Base-by-base conservation (phyloP, 2,113 vertebrate species). In the Heliornis fulica region DNA sequence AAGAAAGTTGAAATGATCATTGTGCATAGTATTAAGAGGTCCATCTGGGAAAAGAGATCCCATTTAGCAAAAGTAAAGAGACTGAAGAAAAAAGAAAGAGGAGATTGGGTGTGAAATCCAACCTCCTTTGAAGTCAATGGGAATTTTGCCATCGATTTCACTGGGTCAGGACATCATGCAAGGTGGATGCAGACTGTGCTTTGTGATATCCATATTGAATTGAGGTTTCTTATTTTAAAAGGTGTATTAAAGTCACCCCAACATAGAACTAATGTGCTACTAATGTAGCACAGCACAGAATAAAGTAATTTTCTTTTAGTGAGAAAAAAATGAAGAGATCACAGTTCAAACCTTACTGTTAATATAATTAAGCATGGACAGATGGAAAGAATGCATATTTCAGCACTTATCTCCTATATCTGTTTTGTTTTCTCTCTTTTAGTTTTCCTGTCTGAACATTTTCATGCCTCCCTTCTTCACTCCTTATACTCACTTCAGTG, bases 61-160 rank as follows among this genome's bases (percentile, higher is more conserved):
- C 83, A 83, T 94, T 84, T 91, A 91, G 48, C 82, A 54, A 91
- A 75, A 82, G 81, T 77, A 91, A 48, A 91, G 53, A 94, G 74
- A 74, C 69, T 83, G 89, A 86, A 91, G 69, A 89, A 93, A 32
- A 94, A 96, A 94, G 81, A 54, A 78, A 83, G 59, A 91, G 36
- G 70, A 91, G 89, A 91, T 79, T 84, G 87, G 74, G 83, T 91
- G 82, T 96, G 95, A 94, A 95, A 97, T 93, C 65, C 74, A 87
- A 7, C 4, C 3, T 7, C 22, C 80, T 95, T 94, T 95, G 87
- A 95, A 94, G 93, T 95, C 87, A 94, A 84, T 59, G 89, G 84
- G 89, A 96, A 90, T 85, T 84, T 34, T 96, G 70, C 36, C 89
- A 95, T 41, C 18, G 53, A 94, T 95, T 94, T 95, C 77, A 43